Percentiles rank a stretch among this genome's conserved stretches.
phyloP scores from a whole-genome alignment of 2,888 invertebrate genomes.

The Pristionchus exspectatus region DNA sequence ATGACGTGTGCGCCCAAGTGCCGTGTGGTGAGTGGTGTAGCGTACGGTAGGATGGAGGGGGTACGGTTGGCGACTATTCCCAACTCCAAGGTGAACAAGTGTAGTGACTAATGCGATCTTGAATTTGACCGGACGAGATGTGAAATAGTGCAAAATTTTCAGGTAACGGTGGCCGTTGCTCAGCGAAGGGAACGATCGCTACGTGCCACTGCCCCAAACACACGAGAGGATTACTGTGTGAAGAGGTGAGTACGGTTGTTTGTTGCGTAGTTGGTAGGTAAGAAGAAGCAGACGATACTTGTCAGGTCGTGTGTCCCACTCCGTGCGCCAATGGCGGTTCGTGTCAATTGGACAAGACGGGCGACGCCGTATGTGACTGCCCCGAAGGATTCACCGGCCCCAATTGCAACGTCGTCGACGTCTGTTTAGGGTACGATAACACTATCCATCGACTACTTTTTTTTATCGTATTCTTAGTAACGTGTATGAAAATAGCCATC shows the following conservation, averaged over 20 bases:
- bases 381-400: constrained; percentile 74
- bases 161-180: constrained; percentile 50
- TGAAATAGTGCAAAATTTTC: too few species aligned
- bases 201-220: constrained; percentile 70
- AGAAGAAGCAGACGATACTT: background rate
- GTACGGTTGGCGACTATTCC: background rate
- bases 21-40: constrained; percentile 48
- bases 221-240: constrained; percentile 69
- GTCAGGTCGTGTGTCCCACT: constrained; percentile 62
- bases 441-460: background rate
- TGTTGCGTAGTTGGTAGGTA: background rate
- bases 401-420: constrained; percentile 76
- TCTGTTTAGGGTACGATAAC: constrained; percentile 70
- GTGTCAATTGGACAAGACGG: constrained; percentile 51
- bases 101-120: background rate
- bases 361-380: constrained; percentile 64
- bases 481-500: too few species aligned
- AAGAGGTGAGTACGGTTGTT: constrained; percentile 62
- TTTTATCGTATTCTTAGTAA: too few species aligned
- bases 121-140: too few species aligned
- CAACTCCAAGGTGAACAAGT: background rate
- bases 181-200: constrained; percentile 59
- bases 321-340: constrained; percentile 67
- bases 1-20: constrained; percentile 52
- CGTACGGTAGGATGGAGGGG: background rate